Evolutionary conservation across 2,113 vertebrate genomes (phyloP), one percentile per base, ranked within the genome.

Genomic region (Pluvialis apricaria): DNA sequence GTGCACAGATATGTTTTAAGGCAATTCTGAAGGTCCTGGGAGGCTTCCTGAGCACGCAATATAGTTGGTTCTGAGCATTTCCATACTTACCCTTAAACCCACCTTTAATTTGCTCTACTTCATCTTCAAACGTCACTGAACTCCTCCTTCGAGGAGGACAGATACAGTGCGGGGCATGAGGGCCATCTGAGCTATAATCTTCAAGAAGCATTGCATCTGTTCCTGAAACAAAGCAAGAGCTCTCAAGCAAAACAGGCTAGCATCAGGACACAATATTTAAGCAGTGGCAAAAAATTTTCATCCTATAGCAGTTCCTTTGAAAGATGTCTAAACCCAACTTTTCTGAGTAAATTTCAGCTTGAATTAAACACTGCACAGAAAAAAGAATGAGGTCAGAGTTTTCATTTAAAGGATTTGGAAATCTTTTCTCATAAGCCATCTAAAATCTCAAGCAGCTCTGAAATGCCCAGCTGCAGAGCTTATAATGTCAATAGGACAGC

Each of bases 151-250:
- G 99, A 94, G 98, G 98, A 5, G 98, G 97, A 69, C 55, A 97
- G 57, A 97, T 83, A 14, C 97, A 98, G 71, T 98, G 98, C 29
- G 98, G 86, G 15, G 86, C 89, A 15, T 97, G 96, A 66, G 96
- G 94, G 52, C 98, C 97, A 24, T 99, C 99, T 2, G 98, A 98
- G 51, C 98, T 97, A 79, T 97, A 98, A 96, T 99, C 98, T 72
- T 99, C 99, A 44, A 99, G 98, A 76, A 99, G 98, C 99, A 99
- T 99, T 95, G 99, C 97, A 7, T 99, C 99, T 36, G 99, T 99
- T 86, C 99, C 99, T 99, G 86, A 36, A 85, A 47, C 17, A 54
- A 86, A 66, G 51, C 52, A 79, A 51, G 49, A 70, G 2, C n/a
- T 83, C 31, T 38, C 62, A 68, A 28, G 17, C 13, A 21, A 57